Conservation (phyloP, 1,140 invertebrate species). For the Drosophila repletoides region DNA sequence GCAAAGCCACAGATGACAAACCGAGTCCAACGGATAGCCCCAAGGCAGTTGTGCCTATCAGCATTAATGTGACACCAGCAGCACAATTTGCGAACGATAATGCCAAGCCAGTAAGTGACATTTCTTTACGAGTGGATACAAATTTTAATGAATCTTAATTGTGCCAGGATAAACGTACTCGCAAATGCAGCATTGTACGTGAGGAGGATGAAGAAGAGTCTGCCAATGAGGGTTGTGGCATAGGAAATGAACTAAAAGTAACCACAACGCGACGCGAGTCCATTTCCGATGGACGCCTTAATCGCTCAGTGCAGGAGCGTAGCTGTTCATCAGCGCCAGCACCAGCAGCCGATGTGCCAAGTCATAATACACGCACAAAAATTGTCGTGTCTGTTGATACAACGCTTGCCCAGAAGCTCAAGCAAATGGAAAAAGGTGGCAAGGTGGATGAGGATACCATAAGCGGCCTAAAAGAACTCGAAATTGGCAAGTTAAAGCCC, state of each 20-base stretch:
- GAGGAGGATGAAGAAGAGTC: constrained; percentile 92
- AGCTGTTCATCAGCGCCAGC: constrained; percentile 15
- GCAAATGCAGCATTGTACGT: constrained; percentile 94
- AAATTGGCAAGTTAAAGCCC: constrained; percentile 83
- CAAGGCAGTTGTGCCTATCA: constrained; percentile 61
- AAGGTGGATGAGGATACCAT: constrained; percentile 66
- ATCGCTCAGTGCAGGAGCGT: constrained; percentile 84
- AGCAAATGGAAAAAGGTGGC: constrained; percentile 69
- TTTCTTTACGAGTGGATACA: background rate
- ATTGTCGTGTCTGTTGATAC: constrained; percentile 63
- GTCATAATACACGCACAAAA: constrained; percentile 64
- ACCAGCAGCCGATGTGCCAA: constrained; percentile 48
- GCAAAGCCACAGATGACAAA: constrained; percentile 51
- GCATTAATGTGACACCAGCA: constrained; percentile 69
- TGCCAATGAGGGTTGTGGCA: constrained; percentile 83
- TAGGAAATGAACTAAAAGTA: constrained; percentile 82
- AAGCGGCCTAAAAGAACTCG: constrained; percentile 66
- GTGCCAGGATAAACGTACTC: constrained; percentile 83
- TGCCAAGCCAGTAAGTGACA: constrained; percentile 52
- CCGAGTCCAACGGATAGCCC: constrained; percentile 59
- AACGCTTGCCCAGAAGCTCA: constrained; percentile 69
- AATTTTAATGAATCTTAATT: background rate
- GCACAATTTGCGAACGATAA: constrained; percentile 51
- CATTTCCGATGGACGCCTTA: constrained; percentile 85
- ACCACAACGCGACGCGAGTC: constrained; percentile 83